phyloP scores from a whole-genome alignment of 2,113 vertebrate genomes.

The Atherinomorus stipes region DNA sequence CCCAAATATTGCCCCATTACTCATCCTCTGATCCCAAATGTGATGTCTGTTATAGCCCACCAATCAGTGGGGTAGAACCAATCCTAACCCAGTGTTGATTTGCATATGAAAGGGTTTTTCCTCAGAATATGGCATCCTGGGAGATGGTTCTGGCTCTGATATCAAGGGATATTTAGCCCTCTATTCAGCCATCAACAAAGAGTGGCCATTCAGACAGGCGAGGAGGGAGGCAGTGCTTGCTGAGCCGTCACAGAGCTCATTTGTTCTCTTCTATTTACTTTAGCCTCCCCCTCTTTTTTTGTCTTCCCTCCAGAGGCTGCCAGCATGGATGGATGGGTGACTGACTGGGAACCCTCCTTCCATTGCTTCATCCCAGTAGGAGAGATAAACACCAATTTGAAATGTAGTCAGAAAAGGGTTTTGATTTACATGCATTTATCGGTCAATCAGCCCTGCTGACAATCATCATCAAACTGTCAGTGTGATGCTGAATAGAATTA shows the following conservation, averaged over 20 bases:
- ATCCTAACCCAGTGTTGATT: slow-evolving; percentile 75
- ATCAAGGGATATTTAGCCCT: slow-evolving; percentile 86
- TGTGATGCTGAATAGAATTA: slow-evolving; percentile 36
- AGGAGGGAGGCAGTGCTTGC: slow-evolving; percentile 74
- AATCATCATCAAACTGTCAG: slow-evolving; percentile 54
- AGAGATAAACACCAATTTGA: slow-evolving; percentile 69
- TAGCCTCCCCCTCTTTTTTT: slow-evolving; percentile 76
- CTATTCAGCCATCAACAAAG: slow-evolving; percentile 87
- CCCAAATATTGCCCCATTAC: slow-evolving; percentile 79
- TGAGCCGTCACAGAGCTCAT: slow-evolving; percentile 83
- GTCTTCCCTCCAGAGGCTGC: slow-evolving; percentile 80
- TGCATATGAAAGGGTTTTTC: slow-evolving; percentile 85
- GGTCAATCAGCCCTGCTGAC: slow-evolving; percentile 63
- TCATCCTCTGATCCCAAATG: slow-evolving; percentile 81
- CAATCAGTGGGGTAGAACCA: slow-evolving; percentile 76
- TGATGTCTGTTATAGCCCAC: slow-evolving; percentile 72
- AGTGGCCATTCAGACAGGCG: slow-evolving; percentile 73
- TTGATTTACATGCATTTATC: slow-evolving; percentile 73
- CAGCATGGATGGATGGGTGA: slow-evolving; percentile 79
- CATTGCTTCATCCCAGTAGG: slow-evolving; percentile 60
- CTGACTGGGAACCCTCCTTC: slow-evolving; percentile 69
- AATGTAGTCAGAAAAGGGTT: slow-evolving; percentile 61
- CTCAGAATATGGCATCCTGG: slow-evolving; percentile 76
- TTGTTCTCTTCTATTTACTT: slow-evolving; percentile 88
- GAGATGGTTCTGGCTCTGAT: slow-evolving; percentile 78